Percentiles rank a stretch among this genome's conserved stretches.
These are phyloP conservation scores for Ahaetulla prasina DNA, from an alignment of 2,113 vertebrate species.

Conservation along the genomic window DNA sequence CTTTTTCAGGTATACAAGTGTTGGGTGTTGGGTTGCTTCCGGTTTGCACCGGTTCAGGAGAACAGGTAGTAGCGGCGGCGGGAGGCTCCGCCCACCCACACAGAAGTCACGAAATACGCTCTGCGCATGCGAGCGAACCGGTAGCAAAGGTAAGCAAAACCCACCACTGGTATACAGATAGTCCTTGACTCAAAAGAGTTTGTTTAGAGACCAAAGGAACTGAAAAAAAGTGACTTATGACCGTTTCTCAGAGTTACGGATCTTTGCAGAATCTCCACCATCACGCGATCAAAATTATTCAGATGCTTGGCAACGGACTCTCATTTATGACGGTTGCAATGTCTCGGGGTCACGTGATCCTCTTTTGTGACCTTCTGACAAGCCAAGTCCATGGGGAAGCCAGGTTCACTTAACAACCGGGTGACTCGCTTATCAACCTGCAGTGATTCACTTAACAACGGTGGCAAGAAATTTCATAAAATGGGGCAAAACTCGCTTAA, in stretches of 20 bases:
- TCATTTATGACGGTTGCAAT: neutral
- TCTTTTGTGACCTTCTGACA: too few relatives aligned
- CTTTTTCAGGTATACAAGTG: neutral
- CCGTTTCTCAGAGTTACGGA: neutral
- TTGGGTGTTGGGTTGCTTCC: too few relatives aligned
- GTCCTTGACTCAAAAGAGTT: neutral
- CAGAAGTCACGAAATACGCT: too few relatives aligned
- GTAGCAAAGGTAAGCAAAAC: too few relatives aligned
- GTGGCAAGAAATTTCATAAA: neutral
- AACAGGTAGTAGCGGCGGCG: too few relatives aligned
- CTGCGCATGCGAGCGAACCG: too few relatives aligned
- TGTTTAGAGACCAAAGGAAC: neutral
- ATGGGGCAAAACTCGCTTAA: neutral
- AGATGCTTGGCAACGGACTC: neutral
- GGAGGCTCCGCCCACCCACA: too few relatives aligned
- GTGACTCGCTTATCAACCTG: neutral
- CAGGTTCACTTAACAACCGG: neutral
- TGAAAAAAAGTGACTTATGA: neutral
- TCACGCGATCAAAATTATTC: neutral
- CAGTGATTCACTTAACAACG: neutral
- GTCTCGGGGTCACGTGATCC: neutral
- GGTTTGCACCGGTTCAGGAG: too few relatives aligned
- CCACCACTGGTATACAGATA: neutral
- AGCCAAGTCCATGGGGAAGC: neutral
- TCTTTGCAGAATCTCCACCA: neutral